phyloP scores from a whole-genome alignment of 2,888 invertebrate species.

The Lycocerus yunnanus region DNA sequence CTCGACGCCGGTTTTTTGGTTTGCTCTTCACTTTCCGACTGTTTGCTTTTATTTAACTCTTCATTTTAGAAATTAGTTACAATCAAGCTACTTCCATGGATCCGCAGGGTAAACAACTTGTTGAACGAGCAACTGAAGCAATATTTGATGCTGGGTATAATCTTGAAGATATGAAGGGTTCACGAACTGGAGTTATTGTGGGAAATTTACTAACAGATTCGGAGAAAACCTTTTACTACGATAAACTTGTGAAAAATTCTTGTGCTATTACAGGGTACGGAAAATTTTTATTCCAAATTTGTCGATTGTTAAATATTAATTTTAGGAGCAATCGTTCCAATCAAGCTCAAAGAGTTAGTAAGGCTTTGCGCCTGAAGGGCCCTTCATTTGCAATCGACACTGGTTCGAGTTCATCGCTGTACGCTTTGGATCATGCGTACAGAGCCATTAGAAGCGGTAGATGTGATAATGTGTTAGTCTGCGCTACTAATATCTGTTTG shows the following conservation, averaged over 20 bases:
- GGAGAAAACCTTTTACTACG: slow-evolving; percentile 71
- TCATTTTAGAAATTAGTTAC: slow-evolving; percentile 61
- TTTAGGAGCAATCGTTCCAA: slow-evolving; percentile 82
- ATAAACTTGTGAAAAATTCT: slow-evolving; percentile 6
- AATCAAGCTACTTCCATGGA: slow-evolving; percentile 66
- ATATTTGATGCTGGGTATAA: slow-evolving; percentile 66
- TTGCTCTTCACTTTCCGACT: slow-evolving; percentile 31
- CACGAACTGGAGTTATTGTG: slow-evolving; percentile 79
- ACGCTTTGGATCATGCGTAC: slow-evolving; percentile 86
- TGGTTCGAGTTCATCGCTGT: slow-evolving; percentile 92
- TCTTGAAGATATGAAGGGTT: slow-evolving; percentile 72
- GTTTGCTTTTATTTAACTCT: background rate
- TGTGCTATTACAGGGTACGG: slow-evolving; percentile 62
- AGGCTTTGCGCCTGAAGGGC: slow-evolving; percentile 85
- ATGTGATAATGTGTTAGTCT: slow-evolving; percentile 89
- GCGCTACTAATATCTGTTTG: slow-evolving; percentile 82
- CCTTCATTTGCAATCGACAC: slow-evolving; percentile 90
- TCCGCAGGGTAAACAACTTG: slow-evolving; percentile 61
- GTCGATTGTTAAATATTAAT: background rate
- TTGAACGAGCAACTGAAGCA: slow-evolving; percentile 64
- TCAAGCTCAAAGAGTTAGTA: slow-evolving; percentile 90
- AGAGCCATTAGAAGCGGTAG: slow-evolving; percentile 76
- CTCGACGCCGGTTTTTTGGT: slow-evolving; percentile 63
- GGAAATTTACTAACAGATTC: slow-evolving; percentile 78
- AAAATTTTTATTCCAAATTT: background rate